Base-by-base conservation (phyloP, 2,888 invertebrate species). In the Lysandra coridon region DNA sequence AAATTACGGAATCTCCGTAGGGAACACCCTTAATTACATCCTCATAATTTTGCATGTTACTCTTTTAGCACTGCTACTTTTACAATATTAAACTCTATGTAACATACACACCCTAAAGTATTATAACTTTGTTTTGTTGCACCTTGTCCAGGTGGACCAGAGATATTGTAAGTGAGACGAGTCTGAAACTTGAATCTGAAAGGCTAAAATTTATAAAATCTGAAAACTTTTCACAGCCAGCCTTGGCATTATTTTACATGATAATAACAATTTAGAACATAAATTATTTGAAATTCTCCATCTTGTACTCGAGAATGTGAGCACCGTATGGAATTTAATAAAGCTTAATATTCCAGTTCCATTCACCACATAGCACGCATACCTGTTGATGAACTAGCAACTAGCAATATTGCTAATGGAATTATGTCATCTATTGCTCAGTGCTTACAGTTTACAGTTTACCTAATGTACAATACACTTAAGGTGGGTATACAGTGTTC, bases 361-460 rank as follows among this genome's bases (percentile, higher is more conserved):
- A 69, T 69, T 33, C 64, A 37, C 69, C 17, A 37, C 69, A 69
- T 69, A 69, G 14, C 69, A 33, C 33, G 69, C 33, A 69, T 69
- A 69, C 69, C 33, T 69, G 69, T 69, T 69, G 33, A 69, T 69
- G 69, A 69, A 69, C 64, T 69, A 4, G 62, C 62, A 62, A 69
- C 69, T 69, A 14, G 14, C 69, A 69, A 69, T 69, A 69, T 69
- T 17, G 69, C 69, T 69, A 69, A 69, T 69, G 69, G 69, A 69
- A 69, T 69, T 69, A 69, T 69, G 69, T 69, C 69, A 69, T 14
- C 69, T 37, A 69, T 69, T 69, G 33, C 23, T 7, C 1, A 12
- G 10, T 30, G 64, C 12, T 12, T 64, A 30, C 30, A 30, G 64
- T 37, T 12, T 64, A 30, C 30, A 30, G 64, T 37, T 69, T 37